These are phyloP conservation scores for Blastobasis lacticolella DNA, from an alignment of 2,888 invertebrate species.

Conservation along the genomic window DNA sequence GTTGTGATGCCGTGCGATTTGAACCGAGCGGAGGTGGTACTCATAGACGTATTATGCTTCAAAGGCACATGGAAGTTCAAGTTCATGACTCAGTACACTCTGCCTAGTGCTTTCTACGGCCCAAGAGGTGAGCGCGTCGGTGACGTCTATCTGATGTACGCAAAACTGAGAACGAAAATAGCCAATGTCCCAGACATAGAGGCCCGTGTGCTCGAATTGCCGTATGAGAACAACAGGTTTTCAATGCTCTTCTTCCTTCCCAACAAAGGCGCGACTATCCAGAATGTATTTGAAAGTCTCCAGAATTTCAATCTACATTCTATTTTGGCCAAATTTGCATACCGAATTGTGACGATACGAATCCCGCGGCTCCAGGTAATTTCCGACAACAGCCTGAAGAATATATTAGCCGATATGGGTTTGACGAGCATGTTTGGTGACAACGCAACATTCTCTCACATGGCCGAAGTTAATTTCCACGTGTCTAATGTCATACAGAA, in stretches of 20 bases:
- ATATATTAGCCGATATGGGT: constrained; percentile 54
- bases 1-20: constrained; percentile 42
- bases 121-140: constrained; percentile 33
- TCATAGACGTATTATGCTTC: constrained; percentile 54
- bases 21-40: constrained; percentile 28
- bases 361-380: constrained; percentile 75
- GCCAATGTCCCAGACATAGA: constrained; percentile 25
- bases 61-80: constrained; percentile 46
- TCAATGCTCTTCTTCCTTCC: constrained; percentile 80
- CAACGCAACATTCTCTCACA: constrained; percentile 33
- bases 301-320: constrained; percentile 41
- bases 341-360: constrained; percentile 40
- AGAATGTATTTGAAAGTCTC: constrained; percentile 66
- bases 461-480: constrained; percentile 35
- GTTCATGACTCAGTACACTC: constrained; percentile 38
- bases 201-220: constrained; percentile 46
- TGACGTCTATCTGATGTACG: constrained; percentile 48
- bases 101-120: constrained; percentile 40
- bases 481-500: constrained; percentile 56
- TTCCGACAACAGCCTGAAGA: constrained; percentile 64
- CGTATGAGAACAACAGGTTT: constrained; percentile 53
- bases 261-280: constrained; percentile 43
- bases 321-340: constrained; percentile 39
- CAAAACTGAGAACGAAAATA: constrained; percentile 27
- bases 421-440: constrained; percentile 41